Evolutionary conservation across 2,888 invertebrate species (phyloP).

Genomic region (Coelopa pilipes): DNA sequence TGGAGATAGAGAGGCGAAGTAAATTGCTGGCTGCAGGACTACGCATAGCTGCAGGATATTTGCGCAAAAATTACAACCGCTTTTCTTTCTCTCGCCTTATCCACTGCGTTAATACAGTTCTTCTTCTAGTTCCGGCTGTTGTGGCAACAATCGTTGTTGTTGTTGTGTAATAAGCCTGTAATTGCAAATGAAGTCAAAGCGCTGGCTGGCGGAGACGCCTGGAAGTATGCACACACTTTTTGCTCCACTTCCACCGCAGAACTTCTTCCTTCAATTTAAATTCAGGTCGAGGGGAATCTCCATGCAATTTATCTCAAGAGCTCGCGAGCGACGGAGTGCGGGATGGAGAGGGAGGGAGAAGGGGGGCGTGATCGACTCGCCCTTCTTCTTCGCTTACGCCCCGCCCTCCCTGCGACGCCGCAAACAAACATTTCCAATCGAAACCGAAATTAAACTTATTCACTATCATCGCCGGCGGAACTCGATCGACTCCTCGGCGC

Average conservation of each 20-base stretch:
- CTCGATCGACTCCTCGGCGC: neutral
- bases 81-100: slow-evolving; percentile 10
- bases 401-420: too few relatives aligned
- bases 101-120: neutral
- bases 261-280: neutral
- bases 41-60: slow-evolving; percentile 23
- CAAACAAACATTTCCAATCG: slow-evolving; percentile 8
- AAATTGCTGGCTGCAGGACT: neutral
- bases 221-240: neutral
- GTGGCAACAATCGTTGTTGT: neutral
- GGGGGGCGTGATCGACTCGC: too few relatives aligned
- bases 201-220: slow-evolving; percentile 1
- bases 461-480: neutral
- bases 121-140: neutral
- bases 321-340: too few relatives aligned
- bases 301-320: too few relatives aligned
- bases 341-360: too few relatives aligned
- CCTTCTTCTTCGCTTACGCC: too few relatives aligned
- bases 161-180: slow-evolving; percentile 23
- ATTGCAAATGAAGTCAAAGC: slow-evolving; percentile 26
- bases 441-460: slow-evolving; percentile 15
- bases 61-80: slow-evolving; percentile 4
- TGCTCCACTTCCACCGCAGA: neutral
- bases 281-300: too few relatives aligned
- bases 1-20: neutral